Conservation (phyloP, 2,888 invertebrate species). For the Stegophylla sp. region DNA sequence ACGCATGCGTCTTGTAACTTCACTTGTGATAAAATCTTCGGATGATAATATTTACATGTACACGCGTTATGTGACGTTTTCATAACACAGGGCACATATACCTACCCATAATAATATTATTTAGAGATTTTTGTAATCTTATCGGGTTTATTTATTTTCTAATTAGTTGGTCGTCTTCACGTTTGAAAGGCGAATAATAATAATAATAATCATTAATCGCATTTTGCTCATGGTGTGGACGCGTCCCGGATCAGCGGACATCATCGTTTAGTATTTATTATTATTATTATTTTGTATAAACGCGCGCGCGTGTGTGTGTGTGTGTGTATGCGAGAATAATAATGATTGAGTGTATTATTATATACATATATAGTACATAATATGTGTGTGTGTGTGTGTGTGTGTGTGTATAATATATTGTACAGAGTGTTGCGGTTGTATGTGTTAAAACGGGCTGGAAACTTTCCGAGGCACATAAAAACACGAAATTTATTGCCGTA, state of each 20-base stretch:
- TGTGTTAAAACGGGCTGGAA: slow-evolving; percentile 49
- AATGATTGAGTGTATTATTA: slow-evolving; percentile 3
- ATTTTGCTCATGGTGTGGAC: slow-evolving; percentile 14
- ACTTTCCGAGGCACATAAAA: slow-evolving; percentile 53
- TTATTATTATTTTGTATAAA: not conserved
- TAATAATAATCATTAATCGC: not conserved
- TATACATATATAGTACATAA: not conserved
- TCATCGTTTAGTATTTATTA: slow-evolving; percentile 18
- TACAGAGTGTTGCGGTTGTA: slow-evolving; percentile 23
- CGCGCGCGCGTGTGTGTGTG: not conserved
- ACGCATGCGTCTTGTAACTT: too few species aligned
- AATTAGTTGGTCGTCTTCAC: not conserved
- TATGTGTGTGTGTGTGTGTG: too few species aligned
- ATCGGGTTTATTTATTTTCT: not conserved
- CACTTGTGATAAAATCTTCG: too few species aligned
- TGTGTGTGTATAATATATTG: not conserved
- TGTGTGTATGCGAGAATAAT: not conserved
- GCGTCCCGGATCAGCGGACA: slow-evolving; percentile 20
- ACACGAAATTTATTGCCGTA: slow-evolving; percentile 54
- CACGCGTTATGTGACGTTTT: not conserved
- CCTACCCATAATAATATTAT: not conserved
- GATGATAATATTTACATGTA: not conserved
- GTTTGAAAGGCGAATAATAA: too few species aligned
- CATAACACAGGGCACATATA: not conserved
- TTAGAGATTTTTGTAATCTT: not conserved